Base-by-base conservation (phyloP, 1,140 invertebrate genomes). In the Drosophila sulfurigaster region DNA sequence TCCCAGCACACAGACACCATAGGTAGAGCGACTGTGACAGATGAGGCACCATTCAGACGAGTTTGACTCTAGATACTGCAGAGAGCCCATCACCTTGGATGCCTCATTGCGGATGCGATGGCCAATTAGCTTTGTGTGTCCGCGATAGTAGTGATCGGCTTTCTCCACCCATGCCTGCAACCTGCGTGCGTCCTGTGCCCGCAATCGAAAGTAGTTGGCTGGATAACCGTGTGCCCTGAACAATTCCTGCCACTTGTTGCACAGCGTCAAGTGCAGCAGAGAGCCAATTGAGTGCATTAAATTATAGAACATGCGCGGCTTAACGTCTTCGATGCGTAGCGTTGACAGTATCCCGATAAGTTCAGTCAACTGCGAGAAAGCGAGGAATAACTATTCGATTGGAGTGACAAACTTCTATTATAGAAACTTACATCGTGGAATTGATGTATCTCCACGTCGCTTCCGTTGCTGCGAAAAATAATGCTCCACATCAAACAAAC, bases 401-500 rank as follows among this genome's bases (percentile, higher is more conserved):
- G 20, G 20, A 13, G 30, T 58, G 30, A 35, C 6, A 8, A 1
- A 15, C 35, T 25, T 25, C 20, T 3, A 25, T 25, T 25, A 32
- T 32, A 1, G 7, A 16, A 10, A 59, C 66, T 70, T 20, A 75
- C 72, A 15, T 75, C 66, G 6, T 54, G 73, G 25, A 57, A 57
- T 16, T 75, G 67, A 15, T 75, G 59, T 7, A 75, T 43, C 0
- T 46, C 5, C n/a, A 51, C 43, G 10, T 5, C 2, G 2, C n/a
- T 51, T 0, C 46, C 7, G 54, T 32, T 60, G 32, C 45, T 43
- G 5, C 16, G 6, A 8, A 58, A 75, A 15, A 75, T 28, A n/a
- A 75, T 54, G 59, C 46, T 16, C 73, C 73, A 75, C 16, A 75
- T 28, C 11, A 75, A 28, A 11, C 67, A 70, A 1, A 75, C 67